A percentile compares a stretch with the other conserved stretches of the same genome.
These are phyloP conservation scores for Octomys mimax DNA, from an alignment of 2,797 vertebrate genomes.

Conservation along the genomic window DNA sequence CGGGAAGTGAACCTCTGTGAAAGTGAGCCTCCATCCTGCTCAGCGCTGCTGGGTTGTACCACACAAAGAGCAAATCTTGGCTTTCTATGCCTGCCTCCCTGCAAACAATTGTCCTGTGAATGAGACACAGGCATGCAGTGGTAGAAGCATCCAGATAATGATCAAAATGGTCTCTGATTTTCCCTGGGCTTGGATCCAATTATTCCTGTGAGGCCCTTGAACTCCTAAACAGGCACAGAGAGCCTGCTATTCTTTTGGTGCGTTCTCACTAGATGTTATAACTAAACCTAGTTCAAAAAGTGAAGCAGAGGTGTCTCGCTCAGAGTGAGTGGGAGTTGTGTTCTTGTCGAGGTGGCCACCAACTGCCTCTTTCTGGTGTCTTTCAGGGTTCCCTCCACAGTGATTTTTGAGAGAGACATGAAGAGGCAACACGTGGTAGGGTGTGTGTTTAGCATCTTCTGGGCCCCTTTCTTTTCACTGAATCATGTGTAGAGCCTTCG, in stretches of 20 bases:
- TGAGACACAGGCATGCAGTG: neutral
- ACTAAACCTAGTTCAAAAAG: neutral
- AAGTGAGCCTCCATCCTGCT: neutral
- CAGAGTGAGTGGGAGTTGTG: neutral
- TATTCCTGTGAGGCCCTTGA: neutral
- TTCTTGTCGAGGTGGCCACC: neutral
- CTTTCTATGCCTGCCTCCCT: neutral
- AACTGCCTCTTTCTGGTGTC: neutral
- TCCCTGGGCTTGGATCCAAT: neutral
- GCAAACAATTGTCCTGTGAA: neutral
- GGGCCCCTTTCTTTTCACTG: neutral
- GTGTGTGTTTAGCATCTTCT: neutral
- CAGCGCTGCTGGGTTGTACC: neutral
- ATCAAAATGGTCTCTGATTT: neutral
- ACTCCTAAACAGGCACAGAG: neutral
- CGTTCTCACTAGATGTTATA: neutral
- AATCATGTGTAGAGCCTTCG: neutral
- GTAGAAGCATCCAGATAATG: neutral
- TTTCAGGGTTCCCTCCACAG: neutral
- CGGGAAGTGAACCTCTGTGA: neutral
- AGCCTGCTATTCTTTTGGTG: neutral
- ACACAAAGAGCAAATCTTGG: fast-evolving
- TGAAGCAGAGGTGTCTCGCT: neutral
- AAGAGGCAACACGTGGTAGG: neutral
- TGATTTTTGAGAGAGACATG: neutral